Conservation (phyloP, 2,797 vertebrate species). For the Lagocephalus sceleratus region DNA sequence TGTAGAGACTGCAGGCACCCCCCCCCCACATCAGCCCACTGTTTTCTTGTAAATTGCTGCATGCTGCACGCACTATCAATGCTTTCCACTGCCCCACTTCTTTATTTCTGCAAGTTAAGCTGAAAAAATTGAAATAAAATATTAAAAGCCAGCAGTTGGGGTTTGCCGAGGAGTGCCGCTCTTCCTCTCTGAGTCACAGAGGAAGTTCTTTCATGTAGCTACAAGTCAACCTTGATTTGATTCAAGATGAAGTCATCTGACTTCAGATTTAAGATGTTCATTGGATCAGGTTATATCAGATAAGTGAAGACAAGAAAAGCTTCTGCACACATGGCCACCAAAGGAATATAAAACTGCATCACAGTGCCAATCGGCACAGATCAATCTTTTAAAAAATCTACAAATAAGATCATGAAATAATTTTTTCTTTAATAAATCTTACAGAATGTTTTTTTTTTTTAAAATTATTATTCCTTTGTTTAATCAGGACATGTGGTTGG, state of each 20-base stretch:
- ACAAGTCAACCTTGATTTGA: constrained; percentile 15
- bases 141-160: constrained; percentile 58
- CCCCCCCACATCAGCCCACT: constrained; percentile 39
- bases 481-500: constrained; percentile 6
- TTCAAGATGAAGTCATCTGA: constrained; percentile 6
- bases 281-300: constrained; percentile 1
- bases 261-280: not conserved
- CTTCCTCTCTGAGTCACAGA: constrained; percentile 11
- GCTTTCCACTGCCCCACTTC: constrained; percentile 46
- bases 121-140: constrained; percentile 61
- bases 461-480: not conserved
- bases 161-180: constrained; percentile 44
- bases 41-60: constrained; percentile 58
- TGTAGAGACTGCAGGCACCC: constrained; percentile 57
- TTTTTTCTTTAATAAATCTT: not conserved
- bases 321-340: constrained; percentile 25
- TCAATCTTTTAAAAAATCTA: constrained; percentile 7
- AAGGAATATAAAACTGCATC: constrained; percentile 8
- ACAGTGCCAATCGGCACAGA: constrained; percentile 9
- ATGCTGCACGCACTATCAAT: constrained; percentile 47
- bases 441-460: constrained; percentile 19
- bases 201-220: constrained; percentile 10
- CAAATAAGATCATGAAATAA: constrained; percentile 1
- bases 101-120: constrained; percentile 69
- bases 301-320: constrained; percentile 13